Evolutionary conservation across 53 echinoderm and acorn worm species (phyloP).

Genomic region (Temnopleurus reevesii): DNA sequence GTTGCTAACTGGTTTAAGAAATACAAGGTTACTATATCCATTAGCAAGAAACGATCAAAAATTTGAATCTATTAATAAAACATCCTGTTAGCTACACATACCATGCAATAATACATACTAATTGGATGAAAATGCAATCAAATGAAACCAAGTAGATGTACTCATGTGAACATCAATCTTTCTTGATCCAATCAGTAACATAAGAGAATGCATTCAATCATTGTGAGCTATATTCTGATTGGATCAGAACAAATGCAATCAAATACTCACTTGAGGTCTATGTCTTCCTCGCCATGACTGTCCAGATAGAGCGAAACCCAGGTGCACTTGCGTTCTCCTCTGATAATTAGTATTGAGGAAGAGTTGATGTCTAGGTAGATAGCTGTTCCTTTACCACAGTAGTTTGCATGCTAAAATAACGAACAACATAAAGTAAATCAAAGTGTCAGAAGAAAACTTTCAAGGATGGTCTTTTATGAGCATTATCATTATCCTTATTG

Average conservation of each 20-base stretch:
- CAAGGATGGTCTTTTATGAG: not conserved
- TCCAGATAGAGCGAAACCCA: conserved; percentile 97
- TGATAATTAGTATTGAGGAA: conserved; percentile 74
- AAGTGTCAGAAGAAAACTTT: not conserved
- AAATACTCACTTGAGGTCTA: conserved; percentile 76
- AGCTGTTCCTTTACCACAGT: conserved; percentile 83
- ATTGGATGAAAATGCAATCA: too few relatives aligned
- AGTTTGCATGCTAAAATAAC: conserved; percentile 69
- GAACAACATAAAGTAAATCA: not conserved
- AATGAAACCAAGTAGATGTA: too few relatives aligned
- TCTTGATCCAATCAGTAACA: too few relatives aligned
- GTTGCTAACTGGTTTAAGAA: too few relatives aligned
- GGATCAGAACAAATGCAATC: not conserved
- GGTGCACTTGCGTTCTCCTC: conserved; percentile 77
- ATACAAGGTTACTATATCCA: too few relatives aligned
- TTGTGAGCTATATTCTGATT: not conserved
- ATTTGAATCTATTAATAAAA: too few relatives aligned
- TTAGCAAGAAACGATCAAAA: too few relatives aligned
- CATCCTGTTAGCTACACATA: too few relatives aligned
- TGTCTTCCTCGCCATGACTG: conserved; percentile 94
- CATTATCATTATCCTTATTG: not conserved
- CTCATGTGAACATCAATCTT: too few relatives aligned
- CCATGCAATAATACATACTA: too few relatives aligned
- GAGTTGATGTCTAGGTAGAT: conserved; percentile 88
- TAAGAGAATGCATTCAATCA: too few relatives aligned